phyloP scores from a whole-genome alignment of 1,140 invertebrate species.

The Whitmania pigra region DNA sequence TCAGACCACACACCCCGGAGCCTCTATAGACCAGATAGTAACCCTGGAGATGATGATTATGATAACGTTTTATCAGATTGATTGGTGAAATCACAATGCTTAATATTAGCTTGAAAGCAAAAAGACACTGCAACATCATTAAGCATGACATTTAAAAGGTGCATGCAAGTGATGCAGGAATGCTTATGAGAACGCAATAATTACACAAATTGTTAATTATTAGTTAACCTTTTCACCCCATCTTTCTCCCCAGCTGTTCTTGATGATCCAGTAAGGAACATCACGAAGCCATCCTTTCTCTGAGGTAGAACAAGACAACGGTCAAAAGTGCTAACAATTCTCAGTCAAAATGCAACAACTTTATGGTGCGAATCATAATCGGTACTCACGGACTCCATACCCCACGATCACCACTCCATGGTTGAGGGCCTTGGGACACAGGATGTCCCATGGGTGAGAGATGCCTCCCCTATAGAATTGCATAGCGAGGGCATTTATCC shows the following conservation, averaged over 20 bases:
- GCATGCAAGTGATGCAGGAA: no score
- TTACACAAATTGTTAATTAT: neutral
- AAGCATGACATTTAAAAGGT: neutral
- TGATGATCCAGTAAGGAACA: conserved; percentile 23
- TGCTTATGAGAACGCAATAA: neutral
- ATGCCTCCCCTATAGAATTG: conserved; percentile 95
- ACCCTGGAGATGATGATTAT: conserved; percentile 52
- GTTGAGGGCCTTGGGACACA: conserved; percentile 59
- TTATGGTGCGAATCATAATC: neutral
- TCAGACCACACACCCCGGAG: conserved; percentile 84
- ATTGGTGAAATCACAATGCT: no score
- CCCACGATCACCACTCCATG: conserved; percentile 77
- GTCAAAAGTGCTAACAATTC: neutral
- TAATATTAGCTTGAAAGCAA: no score
- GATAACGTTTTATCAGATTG: conserved; percentile 1
- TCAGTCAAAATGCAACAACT: neutral
- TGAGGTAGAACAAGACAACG: neutral
- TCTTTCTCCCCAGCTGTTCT: conserved; percentile 25
- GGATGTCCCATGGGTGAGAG: conserved; percentile 77
- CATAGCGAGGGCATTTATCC: conserved; percentile 94
- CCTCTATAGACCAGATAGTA: conserved; percentile 89
- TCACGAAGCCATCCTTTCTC: conserved; percentile 16
- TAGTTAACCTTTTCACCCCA: conserved; percentile 47
- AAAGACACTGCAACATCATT: no score
- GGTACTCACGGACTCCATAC: conserved; percentile 59